phyloP scores from a whole-genome alignment of 2,888 invertebrate genomes.

The Cybosia mesomella region DNA sequence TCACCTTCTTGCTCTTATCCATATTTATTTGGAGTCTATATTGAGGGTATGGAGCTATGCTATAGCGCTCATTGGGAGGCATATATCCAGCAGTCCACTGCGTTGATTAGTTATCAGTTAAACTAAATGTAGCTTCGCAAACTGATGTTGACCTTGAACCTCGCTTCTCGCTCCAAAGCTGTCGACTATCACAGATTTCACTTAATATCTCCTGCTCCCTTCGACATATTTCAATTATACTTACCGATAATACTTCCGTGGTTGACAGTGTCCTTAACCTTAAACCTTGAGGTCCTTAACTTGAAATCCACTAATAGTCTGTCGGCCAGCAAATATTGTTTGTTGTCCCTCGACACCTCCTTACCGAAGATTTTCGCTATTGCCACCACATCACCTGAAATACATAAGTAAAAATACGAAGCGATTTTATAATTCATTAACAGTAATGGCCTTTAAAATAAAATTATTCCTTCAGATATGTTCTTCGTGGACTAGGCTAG shows the following conservation, averaged over 20 bases:
- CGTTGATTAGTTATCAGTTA: too few species aligned
- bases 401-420: background rate
- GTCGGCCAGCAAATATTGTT: slow-evolving; percentile 90
- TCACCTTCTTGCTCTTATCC: too few species aligned
- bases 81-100: too few species aligned
- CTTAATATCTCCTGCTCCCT: background rate
- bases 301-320: slow-evolving; percentile 91
- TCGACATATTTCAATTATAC: slow-evolving; percentile 26
- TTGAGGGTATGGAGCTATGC: too few species aligned
- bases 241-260: slow-evolving; percentile 92
- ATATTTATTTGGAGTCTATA: too few species aligned
- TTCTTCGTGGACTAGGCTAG: too few species aligned
- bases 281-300: slow-evolving; percentile 90
- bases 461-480: too few species aligned
- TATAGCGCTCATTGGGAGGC: too few species aligned
- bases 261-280: slow-evolving; percentile 91
- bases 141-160: too few species aligned
- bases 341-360: slow-evolving; percentile 86
- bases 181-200: background rate
- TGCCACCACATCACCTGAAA: slow-evolving; percentile 90
- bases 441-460: background rate
- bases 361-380: slow-evolving; percentile 91
- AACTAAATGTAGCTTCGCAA: too few species aligned
- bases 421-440: slow-evolving; percentile 8
- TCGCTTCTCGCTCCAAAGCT: background rate